Evolutionary conservation across 2,888 invertebrate genomes (phyloP).

Genomic region (Atrina japonica): DNA sequence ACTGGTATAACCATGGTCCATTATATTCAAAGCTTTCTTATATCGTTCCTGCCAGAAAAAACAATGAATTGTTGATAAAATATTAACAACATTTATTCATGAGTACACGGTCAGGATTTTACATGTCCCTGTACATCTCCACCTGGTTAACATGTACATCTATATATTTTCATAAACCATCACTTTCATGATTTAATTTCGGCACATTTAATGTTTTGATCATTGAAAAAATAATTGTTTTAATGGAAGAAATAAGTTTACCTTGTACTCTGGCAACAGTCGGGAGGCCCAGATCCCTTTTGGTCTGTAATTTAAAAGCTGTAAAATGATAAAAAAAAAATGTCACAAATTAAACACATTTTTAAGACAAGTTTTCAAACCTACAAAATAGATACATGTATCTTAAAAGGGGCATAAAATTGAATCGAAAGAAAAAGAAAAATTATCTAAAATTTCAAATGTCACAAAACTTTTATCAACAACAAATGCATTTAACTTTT

Average conservation of each 20-base stretch:
- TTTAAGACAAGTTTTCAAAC: too few relatives aligned
- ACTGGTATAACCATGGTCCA: conserved; percentile 66
- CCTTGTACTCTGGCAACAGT: conserved; percentile 60
- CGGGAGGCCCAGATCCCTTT: conserved; percentile 64
- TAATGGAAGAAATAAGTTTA: too few relatives aligned
- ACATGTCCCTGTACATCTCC: not conserved
- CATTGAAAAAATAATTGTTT: too few relatives aligned
- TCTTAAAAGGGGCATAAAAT: too few relatives aligned
- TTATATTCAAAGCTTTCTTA: conserved; percentile 55
- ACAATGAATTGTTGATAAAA: not conserved
- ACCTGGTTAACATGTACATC: not conserved
- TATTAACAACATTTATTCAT: not conserved
- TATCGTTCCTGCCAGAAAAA: conserved; percentile 50
- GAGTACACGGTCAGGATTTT: not conserved
- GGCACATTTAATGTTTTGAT: too few relatives aligned
- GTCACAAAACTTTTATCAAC: too few relatives aligned
- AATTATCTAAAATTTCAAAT: too few relatives aligned
- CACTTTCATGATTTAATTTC: too few relatives aligned
- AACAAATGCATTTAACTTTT: too few relatives aligned
- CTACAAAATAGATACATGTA: too few relatives aligned
- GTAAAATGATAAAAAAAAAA: not conserved
- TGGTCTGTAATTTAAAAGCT: conserved; percentile 59
- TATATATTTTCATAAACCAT: too few relatives aligned
- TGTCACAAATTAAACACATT: not conserved
- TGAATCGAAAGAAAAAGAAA: too few relatives aligned